phyloP scores from a whole-genome alignment of 23 tunicate species.

The Botrylloides violaceus region DNA sequence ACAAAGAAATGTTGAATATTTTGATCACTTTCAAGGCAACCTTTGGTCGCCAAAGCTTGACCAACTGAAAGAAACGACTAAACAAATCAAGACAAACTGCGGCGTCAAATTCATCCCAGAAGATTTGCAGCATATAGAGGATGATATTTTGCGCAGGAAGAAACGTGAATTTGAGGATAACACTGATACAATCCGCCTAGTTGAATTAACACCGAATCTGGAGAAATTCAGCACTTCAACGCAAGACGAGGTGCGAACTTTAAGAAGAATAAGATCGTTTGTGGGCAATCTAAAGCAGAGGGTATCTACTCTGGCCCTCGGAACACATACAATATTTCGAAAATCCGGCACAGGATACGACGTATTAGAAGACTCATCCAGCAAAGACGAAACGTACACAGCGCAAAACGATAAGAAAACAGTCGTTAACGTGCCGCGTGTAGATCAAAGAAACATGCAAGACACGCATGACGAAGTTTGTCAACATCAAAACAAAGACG shows the following conservation, averaged over 20 bases:
- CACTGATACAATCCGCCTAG: background rate
- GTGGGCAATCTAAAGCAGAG: conserved; percentile 3
- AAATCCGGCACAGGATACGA: background rate
- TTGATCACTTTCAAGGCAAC: background rate
- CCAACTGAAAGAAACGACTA: background rate
- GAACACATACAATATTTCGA: background rate
- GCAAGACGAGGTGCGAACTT: background rate
- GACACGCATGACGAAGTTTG: background rate
- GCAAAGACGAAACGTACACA: background rate
- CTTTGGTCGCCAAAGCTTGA: conserved; percentile 16
- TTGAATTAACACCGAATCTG: background rate
- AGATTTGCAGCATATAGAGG: background rate
- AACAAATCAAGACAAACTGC: too few relatives aligned
- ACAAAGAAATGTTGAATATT: background rate
- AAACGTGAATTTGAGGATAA: background rate
- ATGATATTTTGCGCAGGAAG: background rate
- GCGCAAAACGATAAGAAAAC: background rate
- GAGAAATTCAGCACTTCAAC: background rate
- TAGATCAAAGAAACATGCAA: background rate
- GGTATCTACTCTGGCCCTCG: background rate
- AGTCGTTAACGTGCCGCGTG: background rate
- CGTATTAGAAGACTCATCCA: background rate
- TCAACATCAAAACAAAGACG: background rate
- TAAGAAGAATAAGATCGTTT: background rate
- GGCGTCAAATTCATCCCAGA: background rate